These are phyloP conservation scores for Tetragonula clypearis DNA, from an alignment of 1,140 invertebrate species.

Conservation along the genomic window DNA sequence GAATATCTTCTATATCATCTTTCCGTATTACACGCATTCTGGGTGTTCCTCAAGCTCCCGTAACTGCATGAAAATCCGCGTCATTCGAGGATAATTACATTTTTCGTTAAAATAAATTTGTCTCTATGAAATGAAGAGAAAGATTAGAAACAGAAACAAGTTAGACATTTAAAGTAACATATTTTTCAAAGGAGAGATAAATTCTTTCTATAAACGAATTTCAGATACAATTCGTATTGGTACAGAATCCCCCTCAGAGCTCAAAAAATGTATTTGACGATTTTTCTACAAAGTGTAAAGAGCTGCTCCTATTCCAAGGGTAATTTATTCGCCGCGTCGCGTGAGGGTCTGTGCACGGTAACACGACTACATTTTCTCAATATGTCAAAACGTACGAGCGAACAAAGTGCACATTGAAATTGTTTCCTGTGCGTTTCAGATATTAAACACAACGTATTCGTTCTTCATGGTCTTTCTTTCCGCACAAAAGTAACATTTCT, in stretches of 20 bases:
- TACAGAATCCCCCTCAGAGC: background rate
- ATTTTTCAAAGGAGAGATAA: too few species aligned
- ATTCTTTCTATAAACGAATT: background rate
- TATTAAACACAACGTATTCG: background rate
- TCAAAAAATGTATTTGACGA: constrained; percentile 21
- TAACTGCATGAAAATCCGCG: too few species aligned
- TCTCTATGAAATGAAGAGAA: background rate
- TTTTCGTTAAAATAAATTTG: too few species aligned
- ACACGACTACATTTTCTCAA: background rate
- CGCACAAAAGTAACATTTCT: background rate
- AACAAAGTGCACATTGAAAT: too few species aligned
- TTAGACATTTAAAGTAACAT: background rate
- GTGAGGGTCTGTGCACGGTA: constrained; percentile 27
- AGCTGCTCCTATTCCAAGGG: background rate
- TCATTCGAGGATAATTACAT: too few species aligned
- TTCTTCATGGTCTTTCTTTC: background rate
- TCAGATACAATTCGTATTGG: constrained; percentile 35
- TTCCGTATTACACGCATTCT: too few species aligned
- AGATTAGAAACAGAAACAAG: background rate
- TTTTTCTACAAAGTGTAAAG: constrained; percentile 16
- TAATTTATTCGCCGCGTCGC: background rate
- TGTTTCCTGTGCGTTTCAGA: background rate
- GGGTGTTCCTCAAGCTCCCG: too few species aligned
- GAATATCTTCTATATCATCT: too few species aligned
- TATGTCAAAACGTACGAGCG: background rate